A percentile compares a stretch with the other conserved stretches of the same genome.
These are phyloP conservation scores for Hyposmocoma kahamanoa DNA, from an alignment of 1,140 invertebrate genomes.

Conservation along the genomic window DNA sequence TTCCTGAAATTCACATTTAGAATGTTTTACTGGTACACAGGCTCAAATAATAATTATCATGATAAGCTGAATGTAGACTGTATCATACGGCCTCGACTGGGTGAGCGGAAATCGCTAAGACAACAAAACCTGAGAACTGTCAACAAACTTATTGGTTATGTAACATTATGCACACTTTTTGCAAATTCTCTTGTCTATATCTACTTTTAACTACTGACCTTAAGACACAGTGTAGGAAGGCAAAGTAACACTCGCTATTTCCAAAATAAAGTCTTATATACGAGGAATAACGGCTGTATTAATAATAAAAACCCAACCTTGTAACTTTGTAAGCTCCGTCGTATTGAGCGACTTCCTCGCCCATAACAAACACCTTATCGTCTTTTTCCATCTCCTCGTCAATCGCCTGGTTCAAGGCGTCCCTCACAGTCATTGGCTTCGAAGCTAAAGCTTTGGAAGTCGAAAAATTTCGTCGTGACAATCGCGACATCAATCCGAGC, in stretches of 20 bases:
- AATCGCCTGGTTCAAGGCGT: constrained; percentile 96
- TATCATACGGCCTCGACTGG: too few species aligned
- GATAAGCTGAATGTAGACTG: too few species aligned
- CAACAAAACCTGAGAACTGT: constrained; percentile 19
- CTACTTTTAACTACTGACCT: too few species aligned
- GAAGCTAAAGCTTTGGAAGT: constrained; percentile 37
- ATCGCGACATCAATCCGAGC: constrained; percentile 35
- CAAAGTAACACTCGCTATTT: too few species aligned
- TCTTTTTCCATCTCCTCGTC: constrained; percentile 98
- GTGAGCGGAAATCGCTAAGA: neutral
- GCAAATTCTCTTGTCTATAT: too few species aligned
- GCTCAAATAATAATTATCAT: too few species aligned
- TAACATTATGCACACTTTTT: too few species aligned
- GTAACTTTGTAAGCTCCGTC: constrained; percentile 98
- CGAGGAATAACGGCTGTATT: constrained; percentile 10
- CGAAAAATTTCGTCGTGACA: constrained; percentile 51
- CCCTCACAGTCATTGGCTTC: constrained; percentile 90
- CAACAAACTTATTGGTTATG: constrained; percentile 41
- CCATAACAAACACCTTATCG: constrained; percentile 94
- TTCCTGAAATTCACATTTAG: too few species aligned
- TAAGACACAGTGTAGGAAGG: neutral
- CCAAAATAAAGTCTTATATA: too few species aligned
- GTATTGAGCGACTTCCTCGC: constrained; percentile 99
- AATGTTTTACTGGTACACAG: too few species aligned
- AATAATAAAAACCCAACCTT: constrained; percentile 46